phyloP scores from a whole-genome alignment of 2,113 vertebrate species.

The Furnarius figulus region DNA sequence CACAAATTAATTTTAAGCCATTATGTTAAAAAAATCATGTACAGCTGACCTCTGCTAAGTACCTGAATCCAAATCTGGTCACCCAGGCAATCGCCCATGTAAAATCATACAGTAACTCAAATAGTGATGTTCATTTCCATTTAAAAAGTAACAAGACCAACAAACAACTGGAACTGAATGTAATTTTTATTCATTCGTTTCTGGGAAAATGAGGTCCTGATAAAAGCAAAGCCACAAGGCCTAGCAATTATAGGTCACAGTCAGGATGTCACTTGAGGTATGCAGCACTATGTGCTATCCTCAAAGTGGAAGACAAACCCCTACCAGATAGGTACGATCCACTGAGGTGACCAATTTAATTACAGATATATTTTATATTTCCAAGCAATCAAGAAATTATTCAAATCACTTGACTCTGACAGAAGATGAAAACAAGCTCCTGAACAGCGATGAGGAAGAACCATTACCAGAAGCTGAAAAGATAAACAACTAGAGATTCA shows the following conservation, averaged over 20 bases:
- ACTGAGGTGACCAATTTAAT: neutral
- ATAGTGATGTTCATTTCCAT: neutral
- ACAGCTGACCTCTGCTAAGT: neutral
- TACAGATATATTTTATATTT: neutral
- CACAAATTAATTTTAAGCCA: neutral
- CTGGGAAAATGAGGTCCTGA: neutral
- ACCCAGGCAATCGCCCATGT: neutral
- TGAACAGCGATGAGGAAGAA: neutral
- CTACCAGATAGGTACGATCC: neutral
- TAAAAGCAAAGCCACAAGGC: neutral
- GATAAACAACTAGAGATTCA: neutral
- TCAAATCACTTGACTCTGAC: neutral
- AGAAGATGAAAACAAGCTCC: neutral
- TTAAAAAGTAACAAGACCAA: neutral
- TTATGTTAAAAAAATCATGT: neutral
- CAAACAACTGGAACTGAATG: neutral
- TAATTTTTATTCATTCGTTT: neutral
- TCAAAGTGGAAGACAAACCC: neutral
- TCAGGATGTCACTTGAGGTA: neutral
- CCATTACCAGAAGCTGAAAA: neutral
- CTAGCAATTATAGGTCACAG: neutral
- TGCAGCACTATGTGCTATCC: neutral
- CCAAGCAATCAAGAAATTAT: neutral
- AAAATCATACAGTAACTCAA: neutral
- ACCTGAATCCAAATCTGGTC: neutral